Conservation (phyloP, 2,888 invertebrate genomes). For the Craniophora ligustri region DNA sequence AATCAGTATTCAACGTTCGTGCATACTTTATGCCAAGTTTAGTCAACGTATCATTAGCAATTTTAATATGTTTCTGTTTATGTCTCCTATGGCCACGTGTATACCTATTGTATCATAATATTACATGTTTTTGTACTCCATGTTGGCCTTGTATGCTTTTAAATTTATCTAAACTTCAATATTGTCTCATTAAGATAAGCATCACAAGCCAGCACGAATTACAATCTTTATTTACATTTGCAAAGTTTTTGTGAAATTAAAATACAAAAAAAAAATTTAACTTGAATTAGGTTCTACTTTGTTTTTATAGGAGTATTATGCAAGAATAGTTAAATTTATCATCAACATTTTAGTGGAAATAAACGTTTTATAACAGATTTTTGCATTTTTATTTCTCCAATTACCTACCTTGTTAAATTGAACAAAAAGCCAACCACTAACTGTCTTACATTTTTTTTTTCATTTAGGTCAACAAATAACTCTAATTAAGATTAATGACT, state of each 20-base stretch:
- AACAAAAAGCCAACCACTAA: slow-evolving; percentile 26
- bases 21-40: slow-evolving; percentile 74
- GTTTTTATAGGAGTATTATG: slow-evolving; percentile 3
- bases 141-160: slow-evolving; percentile 48
- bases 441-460: too few species aligned
- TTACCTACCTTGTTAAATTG: slow-evolving; percentile 31
- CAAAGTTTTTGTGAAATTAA: slow-evolving; percentile 10
- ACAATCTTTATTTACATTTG: slow-evolving; percentile 24
- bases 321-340: slow-evolving; percentile 27
- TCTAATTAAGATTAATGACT: too few species aligned
- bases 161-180: slow-evolving; percentile 47
- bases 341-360: slow-evolving; percentile 30
- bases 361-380: slow-evolving; percentile 41
- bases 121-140: slow-evolving; percentile 39
- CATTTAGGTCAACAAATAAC: neutral
- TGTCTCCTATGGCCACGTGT: slow-evolving; percentile 65
- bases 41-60: slow-evolving; percentile 81
- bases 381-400: slow-evolving; percentile 50
- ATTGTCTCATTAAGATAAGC: slow-evolving; percentile 50
- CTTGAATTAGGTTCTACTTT: slow-evolving; percentile 2
- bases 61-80: slow-evolving; percentile 80
- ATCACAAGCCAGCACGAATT: slow-evolving; percentile 30
- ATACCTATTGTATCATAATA: slow-evolving; percentile 58
- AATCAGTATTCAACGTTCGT: slow-evolving; percentile 75
- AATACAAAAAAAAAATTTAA: slow-evolving; percentile 4